Evolutionary conservation across 1,140 invertebrate genomes (phyloP), one percentile per base, ranked within the genome.

Genomic region (Eumeta japonica): DNA sequence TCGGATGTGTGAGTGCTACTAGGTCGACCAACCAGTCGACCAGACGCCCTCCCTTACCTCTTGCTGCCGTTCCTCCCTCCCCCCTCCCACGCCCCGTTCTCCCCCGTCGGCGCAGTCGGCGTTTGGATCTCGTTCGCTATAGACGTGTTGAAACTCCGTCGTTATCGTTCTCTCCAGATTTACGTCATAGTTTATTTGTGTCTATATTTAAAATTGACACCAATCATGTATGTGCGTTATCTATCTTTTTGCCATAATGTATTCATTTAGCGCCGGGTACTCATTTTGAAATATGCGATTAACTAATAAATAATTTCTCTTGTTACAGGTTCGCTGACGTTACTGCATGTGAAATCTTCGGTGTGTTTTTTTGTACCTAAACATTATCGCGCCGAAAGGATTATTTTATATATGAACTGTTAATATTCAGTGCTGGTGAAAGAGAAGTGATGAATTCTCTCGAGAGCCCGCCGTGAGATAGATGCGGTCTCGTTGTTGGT

Each of bases 291-390:
- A n/a, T n/a, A n/a, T n/a, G n/a, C n/a, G n/a, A n/a, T n/a, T n/a
- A n/a, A n/a, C n/a, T 61, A 56, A 67, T 53, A 54, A 62, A 45
- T 43, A 62, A 64, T 73, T 70, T 70, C 64, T 68, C 64, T 73
- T 68, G 68, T 71, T 73, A 64, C 68, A 73, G 68, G 68, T 73
- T 70, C 55, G 55, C 59, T 58, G 58, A 65, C 61, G 57, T 55
- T 62, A 61, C 59, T 66, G 66, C 66, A 66, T 73, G 65, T 73
- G 68, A 73, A 62, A n/a, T n/a, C n/a, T n/a, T n/a, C n/a, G n/a
- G n/a, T n/a, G n/a, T n/a, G n/a, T n/a, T n/a, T n/a, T n/a, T n/a
- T n/a, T n/a, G n/a, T n/a, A n/a, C n/a, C n/a, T n/a, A n/a, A n/a
- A n/a, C n/a, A n/a, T n/a, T n/a, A n/a, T n/a, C n/a, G n/a, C n/a